phyloP scores from a whole-genome alignment of 2,888 invertebrate species.

The Platynereis dumerilii region DNA sequence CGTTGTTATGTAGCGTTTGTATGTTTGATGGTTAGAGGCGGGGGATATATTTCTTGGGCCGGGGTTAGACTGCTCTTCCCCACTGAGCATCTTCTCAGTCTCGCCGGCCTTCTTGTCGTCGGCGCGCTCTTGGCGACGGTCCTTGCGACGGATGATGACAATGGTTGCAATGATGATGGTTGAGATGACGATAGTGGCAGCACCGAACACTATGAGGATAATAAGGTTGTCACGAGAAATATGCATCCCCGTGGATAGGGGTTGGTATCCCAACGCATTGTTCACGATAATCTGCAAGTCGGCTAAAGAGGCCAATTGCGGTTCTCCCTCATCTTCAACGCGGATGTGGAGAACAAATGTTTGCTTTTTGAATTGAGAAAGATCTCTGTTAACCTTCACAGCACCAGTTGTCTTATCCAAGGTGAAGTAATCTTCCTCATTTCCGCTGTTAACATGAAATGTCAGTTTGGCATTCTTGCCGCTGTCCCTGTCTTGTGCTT shows the following conservation, averaged over 20 bases:
- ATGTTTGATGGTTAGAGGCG: no score
- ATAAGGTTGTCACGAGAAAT: conserved; percentile 28
- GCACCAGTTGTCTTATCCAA: conserved; percentile 28
- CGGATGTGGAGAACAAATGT: conserved; percentile 22
- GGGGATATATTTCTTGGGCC: no score
- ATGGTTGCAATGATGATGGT: conserved; percentile 34
- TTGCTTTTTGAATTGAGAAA: conserved; percentile 12
- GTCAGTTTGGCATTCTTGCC: conserved; percentile 30
- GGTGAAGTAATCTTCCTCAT: conserved; percentile 28
- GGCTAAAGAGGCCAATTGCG: conserved; percentile 20
- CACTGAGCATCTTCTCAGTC: conserved; percentile 16
- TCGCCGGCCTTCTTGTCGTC: conserved; percentile 18
- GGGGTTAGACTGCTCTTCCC: no score
- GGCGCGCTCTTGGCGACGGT: conserved; percentile 18
- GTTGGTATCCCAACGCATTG: conserved; percentile 15
- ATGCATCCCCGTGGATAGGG: conserved; percentile 11
- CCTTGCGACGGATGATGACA: conserved; percentile 31
- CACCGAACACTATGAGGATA: conserved; percentile 32
- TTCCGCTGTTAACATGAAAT: conserved; percentile 27
- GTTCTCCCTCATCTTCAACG: conserved; percentile 31
- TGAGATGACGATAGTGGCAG: conserved; percentile 33
- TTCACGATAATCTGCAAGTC: conserved; percentile 33
- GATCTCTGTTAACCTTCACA: conserved; percentile 22
- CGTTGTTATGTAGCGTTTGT: no score
- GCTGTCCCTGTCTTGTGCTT: conserved; percentile 34